These are phyloP conservation scores for Dyspetes luteomarginatus DNA, from an alignment of 2,888 invertebrate species.

Conservation along the genomic window DNA sequence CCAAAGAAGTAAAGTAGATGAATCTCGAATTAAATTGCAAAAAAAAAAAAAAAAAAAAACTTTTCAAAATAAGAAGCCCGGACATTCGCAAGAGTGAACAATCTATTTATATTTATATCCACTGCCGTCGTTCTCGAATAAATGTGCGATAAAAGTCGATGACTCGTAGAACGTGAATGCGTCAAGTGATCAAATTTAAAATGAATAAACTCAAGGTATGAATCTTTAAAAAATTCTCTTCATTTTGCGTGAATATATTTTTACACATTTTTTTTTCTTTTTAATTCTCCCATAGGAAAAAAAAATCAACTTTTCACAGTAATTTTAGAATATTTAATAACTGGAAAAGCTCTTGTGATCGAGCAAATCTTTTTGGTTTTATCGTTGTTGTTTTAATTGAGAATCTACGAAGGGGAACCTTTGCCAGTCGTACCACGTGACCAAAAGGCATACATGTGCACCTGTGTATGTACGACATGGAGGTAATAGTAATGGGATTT, in stretches of 20 bases:
- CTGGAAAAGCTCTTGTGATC: too few species aligned
- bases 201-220: neutral
- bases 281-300: too few species aligned
- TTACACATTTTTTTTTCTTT: too few species aligned
- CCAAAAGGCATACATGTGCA: neutral
- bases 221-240: too few species aligned
- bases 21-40: slow-evolving; percentile 11
- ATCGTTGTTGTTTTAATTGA: slow-evolving; percentile 8
- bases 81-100: slow-evolving; percentile 9
- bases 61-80: neutral
- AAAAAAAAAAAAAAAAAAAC: slow-evolving; percentile 1
- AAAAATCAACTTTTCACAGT: too few species aligned
- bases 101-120: slow-evolving; percentile 24
- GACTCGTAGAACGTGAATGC: too few species aligned
- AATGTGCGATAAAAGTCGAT: neutral
- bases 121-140: neutral
- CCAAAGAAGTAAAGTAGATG: slow-evolving; percentile 36
- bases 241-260: too few species aligned
- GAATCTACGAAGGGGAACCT: neutral
- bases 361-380: neutral
- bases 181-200: too few species aligned
- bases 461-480: neutral
- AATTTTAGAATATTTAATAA: too few species aligned
- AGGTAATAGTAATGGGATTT: slow-evolving; percentile 43
- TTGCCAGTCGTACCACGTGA: neutral